Conservation (phyloP, 2,888 invertebrate genomes). For the Mactromeris polynyma region DNA sequence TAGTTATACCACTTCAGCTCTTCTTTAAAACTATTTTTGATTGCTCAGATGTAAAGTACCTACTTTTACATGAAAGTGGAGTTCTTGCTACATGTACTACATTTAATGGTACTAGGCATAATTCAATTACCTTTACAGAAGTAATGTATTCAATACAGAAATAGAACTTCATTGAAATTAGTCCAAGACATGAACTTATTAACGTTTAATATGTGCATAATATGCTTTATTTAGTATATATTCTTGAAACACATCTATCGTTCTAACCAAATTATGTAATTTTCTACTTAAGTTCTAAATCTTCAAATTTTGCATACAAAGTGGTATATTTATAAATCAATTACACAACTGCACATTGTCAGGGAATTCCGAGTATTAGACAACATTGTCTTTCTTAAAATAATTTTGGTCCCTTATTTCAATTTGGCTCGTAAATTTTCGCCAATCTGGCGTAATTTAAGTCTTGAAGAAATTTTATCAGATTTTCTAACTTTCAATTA, state of each 20-base stretch:
- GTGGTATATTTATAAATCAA: not conserved
- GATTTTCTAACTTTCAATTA: constrained; percentile 27
- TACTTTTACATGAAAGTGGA: too few species aligned
- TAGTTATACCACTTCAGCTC: too few species aligned
- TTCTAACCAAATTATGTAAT: not conserved
- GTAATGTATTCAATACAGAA: too few species aligned
- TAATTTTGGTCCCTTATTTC: not conserved
- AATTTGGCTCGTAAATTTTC: constrained; percentile 1
- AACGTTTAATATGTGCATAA: too few species aligned
- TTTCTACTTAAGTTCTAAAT: not conserved
- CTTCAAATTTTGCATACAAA: not conserved
- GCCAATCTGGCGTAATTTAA: not conserved
- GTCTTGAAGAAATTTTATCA: constrained; percentile 10
- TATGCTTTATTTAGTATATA: too few species aligned
- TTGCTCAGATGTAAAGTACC: too few species aligned
- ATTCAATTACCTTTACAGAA: too few species aligned
- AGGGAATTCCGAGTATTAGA: not conserved
- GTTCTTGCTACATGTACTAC: too few species aligned
- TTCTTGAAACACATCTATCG: not conserved
- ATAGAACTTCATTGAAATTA: too few species aligned
- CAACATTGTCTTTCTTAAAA: not conserved
- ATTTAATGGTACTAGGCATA: too few species aligned
- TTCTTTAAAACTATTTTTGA: too few species aligned
- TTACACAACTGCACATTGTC: not conserved
- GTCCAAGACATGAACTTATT: too few species aligned